These are phyloP conservation scores for Calameuta pallipes DNA, from an alignment of 2,888 invertebrate species.

Conservation along the genomic window DNA sequence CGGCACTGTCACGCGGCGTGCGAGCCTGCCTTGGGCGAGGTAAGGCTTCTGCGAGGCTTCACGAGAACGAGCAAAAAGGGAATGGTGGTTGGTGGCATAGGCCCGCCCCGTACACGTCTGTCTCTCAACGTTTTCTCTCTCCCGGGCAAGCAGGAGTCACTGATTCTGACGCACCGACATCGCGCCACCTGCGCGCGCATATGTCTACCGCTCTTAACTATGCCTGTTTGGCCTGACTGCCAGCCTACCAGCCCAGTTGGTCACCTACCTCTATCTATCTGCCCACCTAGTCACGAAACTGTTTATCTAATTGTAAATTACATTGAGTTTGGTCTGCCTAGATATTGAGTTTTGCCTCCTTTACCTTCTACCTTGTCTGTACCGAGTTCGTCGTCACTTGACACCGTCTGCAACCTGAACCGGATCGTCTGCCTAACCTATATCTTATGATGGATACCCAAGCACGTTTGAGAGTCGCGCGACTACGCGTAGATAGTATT, in stretches of 20 bases:
- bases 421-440: background rate
- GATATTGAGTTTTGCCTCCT: background rate
- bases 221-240: background rate
- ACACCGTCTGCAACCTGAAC: background rate
- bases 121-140: conserved; percentile 17
- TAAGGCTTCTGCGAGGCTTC: conserved; percentile 1
- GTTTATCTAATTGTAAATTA: background rate
- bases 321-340: background rate
- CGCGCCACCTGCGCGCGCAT: conserved; percentile 65
- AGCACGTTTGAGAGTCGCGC: background rate
- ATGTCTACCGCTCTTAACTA: conserved; percentile 12
- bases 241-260: background rate
- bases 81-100: conserved; percentile 4
- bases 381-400: background rate
- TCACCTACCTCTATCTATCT: background rate
- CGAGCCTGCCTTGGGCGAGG: background rate
- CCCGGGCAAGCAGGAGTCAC: conserved; percentile 45
- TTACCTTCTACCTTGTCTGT: background rate
- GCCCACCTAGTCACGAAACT: background rate
- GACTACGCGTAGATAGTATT: background rate
- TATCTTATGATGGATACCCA: background rate
- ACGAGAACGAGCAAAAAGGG: background rate
- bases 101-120: conserved; percentile 9
- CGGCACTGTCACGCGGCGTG: conserved; percentile 1
- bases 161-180: conserved; percentile 62